Base-by-base conservation (phyloP, 2,797 vertebrate genomes). In the Spinus pinus region DNA sequence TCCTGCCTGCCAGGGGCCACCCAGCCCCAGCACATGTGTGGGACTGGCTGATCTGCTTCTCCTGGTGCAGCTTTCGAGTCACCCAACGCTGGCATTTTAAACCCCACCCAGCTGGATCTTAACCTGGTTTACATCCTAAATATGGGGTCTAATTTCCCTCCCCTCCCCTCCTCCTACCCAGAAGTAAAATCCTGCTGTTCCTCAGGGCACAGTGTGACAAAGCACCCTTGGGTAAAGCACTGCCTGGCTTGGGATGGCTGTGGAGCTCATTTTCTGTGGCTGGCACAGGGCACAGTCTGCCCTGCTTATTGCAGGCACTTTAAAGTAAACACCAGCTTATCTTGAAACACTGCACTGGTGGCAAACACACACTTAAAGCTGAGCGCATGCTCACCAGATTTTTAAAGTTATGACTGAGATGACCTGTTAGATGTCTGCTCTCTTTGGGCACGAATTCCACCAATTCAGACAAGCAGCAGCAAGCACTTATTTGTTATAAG, bases 261-360 rank as follows among this genome's bases (percentile, higher is more conserved):
- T 33, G 18, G 47, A 69, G 51, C 30, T 16, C 24, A 0, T 41
- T 30, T 42, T 19, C 30, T 12, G 35, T 33, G 54, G 21, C 60
- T 33, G 46, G 27, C 51, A 51, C 61, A 49, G 28, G 25, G 31
- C 54, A 61, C 27, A 94, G 49, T 84, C 93, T 90, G 44, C 82
- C 62, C 56, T 70, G 44, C 82, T 93, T 86, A 91, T 90, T 91
- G 62, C 69, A 74, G 44, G 9, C 24, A 51, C 50, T 39, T 81
- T 20, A 85, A 93, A 87, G 61, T 20, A 85, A 95, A 90, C 84
- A 84, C 24, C 5, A 7, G 51, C 79, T 92, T 81, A 69, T 22
- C 61, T 94, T 88, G 44, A 88, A 94, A 56, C 54, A 37, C 4
- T 1, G 23, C 22, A 27, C 54, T 4, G 20, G 30, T 60, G 65